Conservation (phyloP, 2,113 vertebrate species). For the Rostratula benghalensis region DNA sequence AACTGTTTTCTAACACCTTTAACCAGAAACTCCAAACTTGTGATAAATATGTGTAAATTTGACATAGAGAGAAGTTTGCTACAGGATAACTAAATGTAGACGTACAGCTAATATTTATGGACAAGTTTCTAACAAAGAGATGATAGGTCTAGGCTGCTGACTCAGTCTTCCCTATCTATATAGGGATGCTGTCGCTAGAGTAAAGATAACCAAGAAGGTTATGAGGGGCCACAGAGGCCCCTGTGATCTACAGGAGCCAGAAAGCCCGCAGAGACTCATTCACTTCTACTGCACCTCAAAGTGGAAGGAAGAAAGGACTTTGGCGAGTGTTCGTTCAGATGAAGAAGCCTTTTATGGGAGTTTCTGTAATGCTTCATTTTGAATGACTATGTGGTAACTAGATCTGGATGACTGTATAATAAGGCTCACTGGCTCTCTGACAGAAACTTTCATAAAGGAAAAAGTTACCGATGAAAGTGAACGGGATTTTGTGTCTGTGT, state of each 20-base stretch:
- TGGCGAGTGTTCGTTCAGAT: conserved; percentile 45
- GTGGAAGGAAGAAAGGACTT: conserved; percentile 74
- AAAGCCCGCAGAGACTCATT: conserved; percentile 21
- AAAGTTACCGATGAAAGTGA: conserved; percentile 76
- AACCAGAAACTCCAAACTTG: not conserved
- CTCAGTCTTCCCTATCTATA: not conserved
- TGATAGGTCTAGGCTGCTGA: conserved; percentile 27
- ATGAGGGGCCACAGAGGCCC: not conserved
- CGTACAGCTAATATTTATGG: not conserved
- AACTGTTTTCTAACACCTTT: too few relatives aligned
- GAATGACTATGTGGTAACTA: not conserved
- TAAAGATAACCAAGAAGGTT: conserved; percentile 32
- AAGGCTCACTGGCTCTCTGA: conserved; percentile 29
- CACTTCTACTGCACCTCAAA: conserved; percentile 33
- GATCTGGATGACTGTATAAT: conserved; percentile 65
- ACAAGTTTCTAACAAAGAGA: not conserved
- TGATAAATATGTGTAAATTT: not conserved
- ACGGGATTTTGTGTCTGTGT: not conserved
- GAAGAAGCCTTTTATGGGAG: conserved; percentile 51
- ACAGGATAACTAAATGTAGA: fast-evolving
- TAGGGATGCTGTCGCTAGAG: not conserved
- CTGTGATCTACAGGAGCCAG: conserved; percentile 51
- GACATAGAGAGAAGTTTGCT: not conserved
- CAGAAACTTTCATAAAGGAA: conserved; percentile 66
- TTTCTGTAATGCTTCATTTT: conserved; percentile 43